phyloP scores from a whole-genome alignment of 2,797 vertebrate genomes.

The Typhlichthys eigenmanni region DNA sequence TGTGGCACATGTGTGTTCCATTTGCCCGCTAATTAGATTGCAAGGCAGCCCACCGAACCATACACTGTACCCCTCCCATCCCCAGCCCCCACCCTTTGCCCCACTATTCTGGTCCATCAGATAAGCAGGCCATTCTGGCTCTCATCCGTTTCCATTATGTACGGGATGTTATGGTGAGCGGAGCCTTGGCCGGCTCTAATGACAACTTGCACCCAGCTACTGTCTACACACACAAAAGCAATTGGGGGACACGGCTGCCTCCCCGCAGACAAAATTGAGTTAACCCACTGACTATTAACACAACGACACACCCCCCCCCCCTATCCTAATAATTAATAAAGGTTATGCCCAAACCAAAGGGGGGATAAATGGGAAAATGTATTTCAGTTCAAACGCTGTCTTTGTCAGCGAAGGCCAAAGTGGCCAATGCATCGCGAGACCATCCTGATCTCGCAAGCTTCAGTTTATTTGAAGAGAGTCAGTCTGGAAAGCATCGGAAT shows the following conservation, averaged over 20 bases:
- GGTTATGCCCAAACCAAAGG: too few species aligned
- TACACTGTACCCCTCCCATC: slow-evolving; percentile 56
- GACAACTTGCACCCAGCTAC: slow-evolving; percentile 44
- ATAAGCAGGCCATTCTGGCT: slow-evolving; percentile 78
- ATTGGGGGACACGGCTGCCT: slow-evolving; percentile 15
- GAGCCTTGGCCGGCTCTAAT: slow-evolving; percentile 35
- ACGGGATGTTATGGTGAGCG: slow-evolving; percentile 62
- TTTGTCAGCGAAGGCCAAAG: slow-evolving; percentile 12
- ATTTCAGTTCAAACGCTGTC: slow-evolving; percentile 18
- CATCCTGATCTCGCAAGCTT: too few species aligned
- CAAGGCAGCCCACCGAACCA: slow-evolving; percentile 70
- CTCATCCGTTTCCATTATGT: slow-evolving; percentile 79
- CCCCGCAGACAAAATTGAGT: slow-evolving; percentile 28
- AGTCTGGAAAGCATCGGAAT: too few species aligned
- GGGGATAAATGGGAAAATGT: neutral
- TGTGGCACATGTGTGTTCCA: slow-evolving; percentile 79
- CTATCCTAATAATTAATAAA: too few species aligned
- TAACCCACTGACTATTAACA: slow-evolving; percentile 45
- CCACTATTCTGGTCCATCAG: slow-evolving; percentile 73
- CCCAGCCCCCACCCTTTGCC: slow-evolving; percentile 9
- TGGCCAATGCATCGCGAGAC: neutral
- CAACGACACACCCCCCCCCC: slow-evolving; percentile 11
- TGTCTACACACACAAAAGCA: slow-evolving; percentile 33
- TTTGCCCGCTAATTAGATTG: slow-evolving; percentile 81
- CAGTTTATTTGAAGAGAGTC: too few species aligned